Conservation (phyloP, 2,888 invertebrate genomes). For the Cynaeus angustus region DNA sequence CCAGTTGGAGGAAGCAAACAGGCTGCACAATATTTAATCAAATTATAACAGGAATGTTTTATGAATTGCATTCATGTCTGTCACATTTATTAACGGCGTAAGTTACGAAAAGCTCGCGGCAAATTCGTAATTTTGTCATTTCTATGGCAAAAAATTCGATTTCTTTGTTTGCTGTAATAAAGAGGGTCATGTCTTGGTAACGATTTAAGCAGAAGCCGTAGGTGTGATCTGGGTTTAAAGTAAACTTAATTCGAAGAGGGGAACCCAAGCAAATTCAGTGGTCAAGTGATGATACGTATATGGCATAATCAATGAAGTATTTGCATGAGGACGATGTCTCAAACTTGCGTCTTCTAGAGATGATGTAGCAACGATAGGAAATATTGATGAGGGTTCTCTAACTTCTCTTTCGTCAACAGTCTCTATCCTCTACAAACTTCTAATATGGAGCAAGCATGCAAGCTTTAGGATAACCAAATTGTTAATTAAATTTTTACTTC, state of each 20-base stretch:
- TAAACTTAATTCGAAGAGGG: conserved; percentile 45
- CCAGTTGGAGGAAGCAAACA: neutral
- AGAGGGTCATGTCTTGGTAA: conserved; percentile 29
- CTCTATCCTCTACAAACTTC: conserved; percentile 37
- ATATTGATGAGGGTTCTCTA: conserved; percentile 49
- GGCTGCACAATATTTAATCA: neutral
- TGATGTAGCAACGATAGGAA: conserved; percentile 50
- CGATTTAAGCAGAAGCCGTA: conserved; percentile 19
- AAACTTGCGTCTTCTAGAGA: conserved; percentile 46
- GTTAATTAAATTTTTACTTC: conserved; percentile 22
- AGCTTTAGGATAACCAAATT: conserved; percentile 10
- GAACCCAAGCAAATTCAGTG: conserved; percentile 37
- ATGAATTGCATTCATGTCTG: conserved; percentile 15
- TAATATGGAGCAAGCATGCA: conserved; percentile 14
- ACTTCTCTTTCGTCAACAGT: conserved; percentile 35
- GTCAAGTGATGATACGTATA: conserved; percentile 50
- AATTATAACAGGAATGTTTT: conserved; percentile 5
- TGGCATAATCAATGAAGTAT: conserved; percentile 51
- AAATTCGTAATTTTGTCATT: conserved; percentile 26
- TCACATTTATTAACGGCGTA: conserved; percentile 17
- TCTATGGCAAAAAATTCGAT: neutral
- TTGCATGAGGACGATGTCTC: conserved; percentile 48
- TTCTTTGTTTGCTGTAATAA: conserved; percentile 28
- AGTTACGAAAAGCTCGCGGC: conserved; percentile 8
- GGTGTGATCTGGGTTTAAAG: conserved; percentile 41